These are phyloP conservation scores for Smutsia temminckii DNA, from an alignment of 2,797 vertebrate species.

Conservation along the genomic window DNA sequence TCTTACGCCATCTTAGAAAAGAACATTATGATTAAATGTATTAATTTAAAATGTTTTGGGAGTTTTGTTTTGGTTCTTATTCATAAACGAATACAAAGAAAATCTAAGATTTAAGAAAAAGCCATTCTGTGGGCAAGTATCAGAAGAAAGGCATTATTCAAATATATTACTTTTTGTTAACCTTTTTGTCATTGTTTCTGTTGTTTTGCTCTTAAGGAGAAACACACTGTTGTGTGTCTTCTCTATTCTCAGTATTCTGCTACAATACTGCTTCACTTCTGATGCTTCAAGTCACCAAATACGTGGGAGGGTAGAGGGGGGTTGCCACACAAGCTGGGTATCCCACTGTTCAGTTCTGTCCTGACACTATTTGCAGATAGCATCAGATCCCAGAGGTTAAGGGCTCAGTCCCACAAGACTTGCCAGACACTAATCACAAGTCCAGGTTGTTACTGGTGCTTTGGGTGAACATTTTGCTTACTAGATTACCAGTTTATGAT, in stretches of 20 bases:
- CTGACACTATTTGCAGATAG: neutral
- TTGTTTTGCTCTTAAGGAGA: neutral
- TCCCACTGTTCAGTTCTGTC: neutral
- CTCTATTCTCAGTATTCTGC: neutral
- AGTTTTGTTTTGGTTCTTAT: neutral
- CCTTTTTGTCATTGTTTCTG: neutral
- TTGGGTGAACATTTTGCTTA: neutral
- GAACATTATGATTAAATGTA: neutral
- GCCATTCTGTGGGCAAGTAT: neutral
- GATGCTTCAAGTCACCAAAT: neutral
- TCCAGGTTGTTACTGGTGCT: neutral
- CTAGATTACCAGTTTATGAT: neutral
- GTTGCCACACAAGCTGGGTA: neutral
- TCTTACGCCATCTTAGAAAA: neutral
- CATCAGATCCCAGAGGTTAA: neutral
- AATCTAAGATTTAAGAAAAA: neutral
- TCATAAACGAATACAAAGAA: slow-evolving; percentile 2
- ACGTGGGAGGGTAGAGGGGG: no score
- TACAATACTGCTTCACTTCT: neutral
- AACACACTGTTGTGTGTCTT: neutral
- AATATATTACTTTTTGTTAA: neutral
- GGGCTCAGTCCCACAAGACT: neutral
- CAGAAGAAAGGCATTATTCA: neutral
- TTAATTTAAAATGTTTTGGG: slow-evolving; percentile 26
- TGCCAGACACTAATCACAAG: neutral